Percentiles rank a stretch among this genome's conserved stretches.
phyloP scores from a whole-genome alignment of 2,888 invertebrate species.

The Operophtera brumata region DNA sequence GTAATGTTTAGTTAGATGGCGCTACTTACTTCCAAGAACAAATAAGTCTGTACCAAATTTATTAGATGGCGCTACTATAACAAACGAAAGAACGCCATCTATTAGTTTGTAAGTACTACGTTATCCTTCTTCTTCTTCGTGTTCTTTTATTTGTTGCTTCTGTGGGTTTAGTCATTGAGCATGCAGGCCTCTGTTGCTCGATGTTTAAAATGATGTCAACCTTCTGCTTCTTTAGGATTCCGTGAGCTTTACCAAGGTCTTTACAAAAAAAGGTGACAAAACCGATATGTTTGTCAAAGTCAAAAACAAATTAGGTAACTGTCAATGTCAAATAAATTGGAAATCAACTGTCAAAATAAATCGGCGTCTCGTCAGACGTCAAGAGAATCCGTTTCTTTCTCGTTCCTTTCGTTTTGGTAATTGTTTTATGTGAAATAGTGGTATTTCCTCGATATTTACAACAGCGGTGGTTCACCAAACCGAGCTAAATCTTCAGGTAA shows the following conservation, averaged over 20 bases:
- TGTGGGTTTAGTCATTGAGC: too few species aligned
- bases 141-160: too few species aligned
- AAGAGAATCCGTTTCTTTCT: neutral
- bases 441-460: conserved; percentile 2
- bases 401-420: neutral
- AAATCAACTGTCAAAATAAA: neutral
- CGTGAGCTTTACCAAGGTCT: too few species aligned
- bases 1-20: neutral
- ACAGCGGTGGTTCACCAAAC: conserved; percentile 4
- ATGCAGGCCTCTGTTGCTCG: too few species aligned
- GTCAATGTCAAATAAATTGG: neutral
- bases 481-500: conserved; percentile 20
- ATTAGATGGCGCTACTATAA: neutral
- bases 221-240: too few species aligned
- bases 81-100: neutral
- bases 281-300: neutral
- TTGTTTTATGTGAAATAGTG: conserved; percentile 1
- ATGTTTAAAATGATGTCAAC: too few species aligned
- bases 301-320: neutral
- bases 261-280: neutral
- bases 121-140: too few species aligned
- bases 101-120: neutral
- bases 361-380: conserved; percentile 8
- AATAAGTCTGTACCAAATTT: too few species aligned
- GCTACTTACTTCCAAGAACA: too few species aligned